Conservation (phyloP, 1,140 invertebrate species). For the Caerostris extrusa region DNA sequence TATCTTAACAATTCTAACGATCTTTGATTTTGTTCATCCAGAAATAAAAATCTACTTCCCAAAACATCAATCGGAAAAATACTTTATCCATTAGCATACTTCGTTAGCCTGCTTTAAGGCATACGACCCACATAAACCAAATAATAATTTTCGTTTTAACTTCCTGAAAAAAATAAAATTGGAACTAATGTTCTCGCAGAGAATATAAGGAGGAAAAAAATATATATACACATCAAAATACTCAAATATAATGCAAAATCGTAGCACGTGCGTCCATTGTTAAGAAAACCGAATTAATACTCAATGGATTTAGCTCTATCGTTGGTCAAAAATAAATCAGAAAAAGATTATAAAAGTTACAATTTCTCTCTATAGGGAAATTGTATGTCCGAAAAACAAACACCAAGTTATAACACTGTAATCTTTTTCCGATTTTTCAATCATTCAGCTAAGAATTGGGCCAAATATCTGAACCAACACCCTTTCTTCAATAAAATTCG, state of each 20-base stretch:
- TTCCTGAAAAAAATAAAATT: conserved; percentile 8
- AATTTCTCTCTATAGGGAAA: neutral
- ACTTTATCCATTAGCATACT: conserved; percentile 7
- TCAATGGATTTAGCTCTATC: neutral
- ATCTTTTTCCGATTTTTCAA: conserved; percentile 23
- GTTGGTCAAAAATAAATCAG: neutral
- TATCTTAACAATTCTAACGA: too few species aligned
- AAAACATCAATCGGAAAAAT: neutral
- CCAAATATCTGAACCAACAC: conserved; percentile 18
- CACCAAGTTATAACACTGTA: neutral
- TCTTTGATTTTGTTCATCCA: too few species aligned
- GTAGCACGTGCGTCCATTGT: neutral
- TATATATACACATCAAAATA: neutral
- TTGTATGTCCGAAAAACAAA: neutral
- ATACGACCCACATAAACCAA: neutral
- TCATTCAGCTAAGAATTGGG: neutral
- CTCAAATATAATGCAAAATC: conserved; percentile 8
- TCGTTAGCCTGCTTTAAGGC: neutral
- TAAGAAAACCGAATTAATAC: neutral
- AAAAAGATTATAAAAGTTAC: neutral
- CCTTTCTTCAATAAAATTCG: neutral
- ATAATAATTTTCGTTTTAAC: neutral
- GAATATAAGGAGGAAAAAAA: neutral
- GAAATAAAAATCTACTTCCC: too few species aligned
- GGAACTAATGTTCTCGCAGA: neutral